These are phyloP conservation scores for Cosmia trapezina DNA, from an alignment of 2,888 invertebrate genomes.

Conservation along the genomic window DNA sequence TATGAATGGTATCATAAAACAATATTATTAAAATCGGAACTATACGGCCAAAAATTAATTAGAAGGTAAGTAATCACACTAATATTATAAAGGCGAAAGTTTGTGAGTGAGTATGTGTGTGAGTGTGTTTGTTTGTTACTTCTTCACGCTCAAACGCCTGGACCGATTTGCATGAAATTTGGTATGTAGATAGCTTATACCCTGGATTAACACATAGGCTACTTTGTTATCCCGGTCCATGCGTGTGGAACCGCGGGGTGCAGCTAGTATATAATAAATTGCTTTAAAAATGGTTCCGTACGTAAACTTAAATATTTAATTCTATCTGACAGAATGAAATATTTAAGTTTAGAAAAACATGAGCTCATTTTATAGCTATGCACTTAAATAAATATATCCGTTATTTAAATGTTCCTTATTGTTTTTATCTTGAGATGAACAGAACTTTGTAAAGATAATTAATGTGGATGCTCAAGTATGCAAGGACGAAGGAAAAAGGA, in stretches of 20 bases:
- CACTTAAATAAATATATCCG: slow-evolving; percentile 20
- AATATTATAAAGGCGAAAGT: too few relatives aligned
- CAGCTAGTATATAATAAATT: not conserved
- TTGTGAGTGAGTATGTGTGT: too few relatives aligned
- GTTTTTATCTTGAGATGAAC: slow-evolving; percentile 26
- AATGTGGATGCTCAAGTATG: slow-evolving; percentile 30
- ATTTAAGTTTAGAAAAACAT: slow-evolving; percentile 14
- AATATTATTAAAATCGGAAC: not conserved
- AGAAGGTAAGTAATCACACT: too few relatives aligned
- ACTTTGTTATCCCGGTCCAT: too few relatives aligned
- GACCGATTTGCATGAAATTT: too few relatives aligned
- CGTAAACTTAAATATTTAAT: not conserved
- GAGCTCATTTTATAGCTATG: slow-evolving; percentile 23
- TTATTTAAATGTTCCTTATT: slow-evolving; percentile 22
- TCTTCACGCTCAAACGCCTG: too few relatives aligned
- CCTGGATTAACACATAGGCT: too few relatives aligned
- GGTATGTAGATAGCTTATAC: too few relatives aligned
- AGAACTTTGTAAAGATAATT: slow-evolving; percentile 34
- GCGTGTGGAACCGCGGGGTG: too few relatives aligned
- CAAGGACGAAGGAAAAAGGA: slow-evolving; percentile 55
- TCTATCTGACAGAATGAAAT: not conserved
- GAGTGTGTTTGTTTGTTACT: too few relatives aligned
- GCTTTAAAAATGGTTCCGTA: not conserved
- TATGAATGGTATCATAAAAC: not conserved
- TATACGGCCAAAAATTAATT: not conserved